Evolutionary conservation across 1,140 invertebrate genomes (phyloP).

Genomic region (Cephus cinctus): DNA sequence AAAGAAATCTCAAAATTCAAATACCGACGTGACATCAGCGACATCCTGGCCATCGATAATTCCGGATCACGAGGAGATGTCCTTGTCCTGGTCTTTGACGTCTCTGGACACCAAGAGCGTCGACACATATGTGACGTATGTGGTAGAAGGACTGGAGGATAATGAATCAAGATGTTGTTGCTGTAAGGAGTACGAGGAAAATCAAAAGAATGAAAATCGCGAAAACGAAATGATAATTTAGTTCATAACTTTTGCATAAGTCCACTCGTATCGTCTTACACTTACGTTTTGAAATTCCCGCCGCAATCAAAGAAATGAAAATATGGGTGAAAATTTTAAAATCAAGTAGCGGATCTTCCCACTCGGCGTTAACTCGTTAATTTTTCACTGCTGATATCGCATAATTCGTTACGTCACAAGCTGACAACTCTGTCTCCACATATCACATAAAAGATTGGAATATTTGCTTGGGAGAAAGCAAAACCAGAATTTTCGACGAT

Average conservation of each 20-base stretch:
- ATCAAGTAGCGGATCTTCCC: too few relatives aligned
- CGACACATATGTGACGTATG: constrained; percentile 48
- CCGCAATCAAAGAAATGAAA: too few relatives aligned
- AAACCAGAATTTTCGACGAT: too few relatives aligned
- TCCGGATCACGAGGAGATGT: constrained; percentile 35
- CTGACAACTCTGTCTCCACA: too few relatives aligned
- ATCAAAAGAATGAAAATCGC: constrained; percentile 48
- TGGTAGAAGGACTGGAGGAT: constrained; percentile 35
- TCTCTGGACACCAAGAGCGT: constrained; percentile 47
- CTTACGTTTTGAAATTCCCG: too few relatives aligned
- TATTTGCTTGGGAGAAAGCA: too few relatives aligned
- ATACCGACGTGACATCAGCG: constrained; percentile 10
- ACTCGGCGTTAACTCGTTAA: too few relatives aligned
- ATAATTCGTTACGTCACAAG: too few relatives aligned
- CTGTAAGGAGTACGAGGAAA: constrained; percentile 50
- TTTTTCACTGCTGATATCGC: too few relatives aligned
- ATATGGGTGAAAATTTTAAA: too few relatives aligned
- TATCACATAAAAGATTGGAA: too few relatives aligned
- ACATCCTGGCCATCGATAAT: constrained; percentile 29
- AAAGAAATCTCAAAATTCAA: constrained; percentile 27
- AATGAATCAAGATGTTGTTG: constrained; percentile 39
- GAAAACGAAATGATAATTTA: constrained; percentile 53
- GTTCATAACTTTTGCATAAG: constrained; percentile 15
- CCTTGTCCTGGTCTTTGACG: constrained; percentile 42
- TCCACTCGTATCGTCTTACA: too few relatives aligned